Evolutionary conservation across 1,140 invertebrate species (phyloP).

Genomic region (Metopolophium dirhodum): DNA sequence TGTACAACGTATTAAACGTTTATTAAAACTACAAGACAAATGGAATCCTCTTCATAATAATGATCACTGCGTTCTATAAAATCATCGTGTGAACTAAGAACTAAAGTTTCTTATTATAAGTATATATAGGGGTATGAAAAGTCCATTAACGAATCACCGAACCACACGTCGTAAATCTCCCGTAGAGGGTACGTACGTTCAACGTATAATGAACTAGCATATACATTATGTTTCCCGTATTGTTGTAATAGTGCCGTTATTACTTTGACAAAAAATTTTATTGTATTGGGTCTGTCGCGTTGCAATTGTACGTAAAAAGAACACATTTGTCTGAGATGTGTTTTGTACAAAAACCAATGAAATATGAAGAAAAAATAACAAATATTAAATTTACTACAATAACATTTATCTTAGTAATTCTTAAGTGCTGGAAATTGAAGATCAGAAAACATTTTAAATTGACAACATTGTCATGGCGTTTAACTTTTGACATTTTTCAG

Average conservation of each 20-base stretch:
- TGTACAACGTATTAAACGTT: neutral
- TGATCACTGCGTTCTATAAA: neutral
- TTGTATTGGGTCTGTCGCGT: neutral
- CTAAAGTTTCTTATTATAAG: neutral
- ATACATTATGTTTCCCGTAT: neutral
- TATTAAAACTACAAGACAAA: neutral
- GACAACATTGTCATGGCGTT: neutral
- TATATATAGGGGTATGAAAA: neutral
- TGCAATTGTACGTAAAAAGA: neutral
- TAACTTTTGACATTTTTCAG: neutral
- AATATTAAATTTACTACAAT: neutral
- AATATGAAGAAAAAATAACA: neutral
- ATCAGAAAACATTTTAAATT: neutral
- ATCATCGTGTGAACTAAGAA: neutral
- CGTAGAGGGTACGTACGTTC: neutral
- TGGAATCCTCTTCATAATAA: neutral
- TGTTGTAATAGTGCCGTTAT: neutral
- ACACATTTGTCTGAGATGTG: neutral
- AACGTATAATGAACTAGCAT: neutral
- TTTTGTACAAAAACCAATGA: neutral
- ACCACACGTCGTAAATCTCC: slow-evolving; percentile 1
- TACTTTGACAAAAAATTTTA: slow-evolving; percentile 2
- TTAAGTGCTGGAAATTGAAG: neutral
- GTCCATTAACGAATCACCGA: neutral
- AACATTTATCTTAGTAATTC: neutral